Evolutionary conservation across 2,888 invertebrate species (phyloP), one percentile per base, ranked within the genome.

Genomic region (Listrodromus nycthemerus): DNA sequence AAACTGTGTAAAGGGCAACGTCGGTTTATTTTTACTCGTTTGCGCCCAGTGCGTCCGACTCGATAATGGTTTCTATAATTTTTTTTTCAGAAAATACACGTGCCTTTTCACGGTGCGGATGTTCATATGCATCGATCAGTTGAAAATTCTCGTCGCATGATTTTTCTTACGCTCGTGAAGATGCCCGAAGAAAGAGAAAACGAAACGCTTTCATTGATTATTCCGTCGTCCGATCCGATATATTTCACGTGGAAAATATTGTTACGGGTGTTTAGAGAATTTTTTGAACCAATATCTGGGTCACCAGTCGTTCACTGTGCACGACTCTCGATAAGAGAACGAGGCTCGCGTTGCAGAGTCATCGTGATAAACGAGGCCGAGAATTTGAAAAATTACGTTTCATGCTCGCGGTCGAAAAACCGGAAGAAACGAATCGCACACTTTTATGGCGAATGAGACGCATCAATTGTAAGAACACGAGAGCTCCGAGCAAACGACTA

Each of bases 321-420:
- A 16, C 58, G 73, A 73, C 58, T 10, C 52, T 65, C 50, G 71
- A 79, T 79, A 79, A 66, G 79, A 21, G 13, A 73, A n/a, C 61
- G 16, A 27, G 41, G 33, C 27, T 48, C 37, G 6, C 24, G 19
- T 30, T 48, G 55, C 13, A 55, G 24, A 24, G 21, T 55, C 55
- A 55, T 55, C 24, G 55, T 24, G 55, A 55, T 55, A 55, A 45
- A 45, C 13, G 41, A 16, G 41, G 41, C 41, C 16, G 16, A 45
- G 13, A 45, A 45, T 16, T 45, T 45, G 41, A 45, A 45, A 45
- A 45, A 45, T 45, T 16, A 16, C 41, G 13, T 45, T 45, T 45
- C 13, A 45, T 16, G 13, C 41, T 45, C 41, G 41, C 41, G 16
- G 41, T 45, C 41, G 41, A 45, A 16, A 45, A 16, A 45, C 13